A percentile compares a stretch with the other conserved stretches of the same genome.
Evolutionary conservation across 2,797 vertebrate genomes (phyloP).

Genomic region (Acestrorhynchus altus): DNA sequence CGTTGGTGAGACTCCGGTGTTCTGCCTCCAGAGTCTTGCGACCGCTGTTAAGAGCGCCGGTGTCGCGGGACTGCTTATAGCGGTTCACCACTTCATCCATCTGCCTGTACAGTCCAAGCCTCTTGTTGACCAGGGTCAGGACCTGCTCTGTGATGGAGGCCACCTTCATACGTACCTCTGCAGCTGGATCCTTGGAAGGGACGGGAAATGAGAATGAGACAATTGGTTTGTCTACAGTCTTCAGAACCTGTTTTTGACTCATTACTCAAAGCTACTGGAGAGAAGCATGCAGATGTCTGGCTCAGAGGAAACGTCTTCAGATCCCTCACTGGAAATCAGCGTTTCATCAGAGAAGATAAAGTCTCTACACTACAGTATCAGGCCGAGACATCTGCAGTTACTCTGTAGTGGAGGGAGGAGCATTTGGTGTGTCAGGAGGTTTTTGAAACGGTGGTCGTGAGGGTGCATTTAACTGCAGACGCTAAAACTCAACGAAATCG

Average conservation of each 20-base stretch:
- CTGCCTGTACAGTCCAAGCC: constrained; percentile 93
- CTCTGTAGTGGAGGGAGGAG: background rate
- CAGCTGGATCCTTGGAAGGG: constrained; percentile 88
- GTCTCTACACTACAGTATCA: background rate
- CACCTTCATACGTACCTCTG: constrained; percentile 98
- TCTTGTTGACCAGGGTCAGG: constrained; percentile 94
- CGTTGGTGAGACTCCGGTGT: constrained; percentile 89
- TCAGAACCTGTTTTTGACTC: background rate
- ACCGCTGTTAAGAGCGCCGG: constrained; percentile 89
- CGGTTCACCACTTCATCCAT: constrained; percentile 96
- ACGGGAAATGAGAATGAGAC: background rate
- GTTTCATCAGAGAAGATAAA: constrained; percentile 3
- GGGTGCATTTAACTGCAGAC: no score
- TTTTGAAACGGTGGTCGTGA: background rate
- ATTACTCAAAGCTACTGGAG: background rate
- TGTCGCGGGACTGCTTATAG: constrained; percentile 95
- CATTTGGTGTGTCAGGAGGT: background rate
- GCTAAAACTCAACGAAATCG: no score
- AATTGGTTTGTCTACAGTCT: background rate
- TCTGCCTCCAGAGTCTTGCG: constrained; percentile 93
- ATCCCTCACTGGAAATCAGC: background rate
- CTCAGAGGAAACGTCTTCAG: background rate
- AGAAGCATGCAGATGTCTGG: background rate
- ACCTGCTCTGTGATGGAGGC: constrained; percentile 98
- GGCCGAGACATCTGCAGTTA: background rate